phyloP scores from a whole-genome alignment of 2,113 vertebrate species.

The Ellobius talpinus region DNA sequence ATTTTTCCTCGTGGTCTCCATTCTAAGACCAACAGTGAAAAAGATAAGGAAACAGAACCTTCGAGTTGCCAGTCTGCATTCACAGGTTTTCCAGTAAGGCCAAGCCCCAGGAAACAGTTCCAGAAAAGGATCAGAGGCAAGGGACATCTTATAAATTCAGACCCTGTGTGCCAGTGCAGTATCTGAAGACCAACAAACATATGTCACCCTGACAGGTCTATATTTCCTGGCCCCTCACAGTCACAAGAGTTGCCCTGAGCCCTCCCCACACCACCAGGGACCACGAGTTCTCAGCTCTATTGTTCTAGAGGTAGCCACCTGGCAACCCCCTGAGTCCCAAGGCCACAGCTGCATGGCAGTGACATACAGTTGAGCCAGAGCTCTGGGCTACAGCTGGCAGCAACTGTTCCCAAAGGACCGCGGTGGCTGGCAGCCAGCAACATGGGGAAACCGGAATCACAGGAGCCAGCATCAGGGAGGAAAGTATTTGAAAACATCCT shows the following conservation, averaged over 20 bases:
- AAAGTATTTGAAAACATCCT: constrained; percentile 44
- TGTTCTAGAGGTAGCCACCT: background rate
- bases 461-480: background rate
- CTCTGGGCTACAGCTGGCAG: constrained; percentile 48
- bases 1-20: background rate
- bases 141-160: background rate
- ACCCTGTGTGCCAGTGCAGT: background rate
- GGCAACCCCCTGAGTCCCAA: background rate
- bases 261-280: background rate
- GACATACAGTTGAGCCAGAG: background rate
- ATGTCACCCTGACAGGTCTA: background rate
- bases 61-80: background rate
- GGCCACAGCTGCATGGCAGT: constrained; percentile 34
- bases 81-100: background rate
- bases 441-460: background rate
- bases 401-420: constrained; percentile 43
- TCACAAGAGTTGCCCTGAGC: background rate
- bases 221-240: background rate
- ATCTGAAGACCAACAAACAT: background rate
- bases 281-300: background rate
- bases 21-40: background rate
- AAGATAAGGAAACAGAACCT: constrained; percentile 27
- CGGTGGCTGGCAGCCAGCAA: background rate
- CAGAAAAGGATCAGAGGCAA: background rate
- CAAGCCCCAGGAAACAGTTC: background rate